A percentile compares a stretch with the other conserved stretches of the same genome.
These are phyloP conservation scores for Eriocheir sinensis DNA, from an alignment of 1,140 invertebrate genomes.

Conservation along the genomic window DNA sequence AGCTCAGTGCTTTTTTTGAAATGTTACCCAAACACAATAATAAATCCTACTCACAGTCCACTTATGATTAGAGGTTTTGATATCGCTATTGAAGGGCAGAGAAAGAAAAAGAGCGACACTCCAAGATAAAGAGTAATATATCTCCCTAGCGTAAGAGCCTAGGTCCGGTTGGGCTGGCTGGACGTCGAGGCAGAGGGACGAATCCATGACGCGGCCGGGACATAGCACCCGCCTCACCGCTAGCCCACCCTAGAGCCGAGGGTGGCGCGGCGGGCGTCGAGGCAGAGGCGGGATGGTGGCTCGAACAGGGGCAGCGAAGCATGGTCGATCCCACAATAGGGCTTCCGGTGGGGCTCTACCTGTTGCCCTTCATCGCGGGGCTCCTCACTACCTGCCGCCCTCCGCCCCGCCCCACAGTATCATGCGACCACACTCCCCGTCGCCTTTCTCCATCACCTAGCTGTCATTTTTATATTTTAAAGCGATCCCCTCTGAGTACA, in stretches of 20 bases:
- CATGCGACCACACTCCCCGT: too few relatives aligned
- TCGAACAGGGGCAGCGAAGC: conserved; percentile 83
- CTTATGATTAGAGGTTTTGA: conserved; percentile 67
- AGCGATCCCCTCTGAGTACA: neutral
- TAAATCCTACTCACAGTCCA: conserved; percentile 60
- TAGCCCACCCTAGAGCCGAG: conserved; percentile 34
- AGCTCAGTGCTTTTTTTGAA: conserved; percentile 49
- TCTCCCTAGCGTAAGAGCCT: conserved; percentile 53
- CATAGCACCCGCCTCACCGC: conserved; percentile 19
- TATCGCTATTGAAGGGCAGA: conserved; percentile 58
- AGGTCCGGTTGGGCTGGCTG: neutral
- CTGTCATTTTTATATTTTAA: neutral
- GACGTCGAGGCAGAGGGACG: conserved; percentile 10
- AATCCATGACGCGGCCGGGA: neutral
- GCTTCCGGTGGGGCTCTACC: conserved; percentile 72
- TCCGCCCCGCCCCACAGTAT: neutral
- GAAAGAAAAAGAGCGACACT: conserved; percentile 67
- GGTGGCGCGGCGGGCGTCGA: conserved; percentile 85
- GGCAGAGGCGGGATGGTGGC: conserved; percentile 84
- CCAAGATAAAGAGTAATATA: conserved; percentile 72
- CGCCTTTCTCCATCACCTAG: too few relatives aligned
- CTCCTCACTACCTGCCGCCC: conserved; percentile 30
- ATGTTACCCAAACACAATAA: conserved; percentile 68
- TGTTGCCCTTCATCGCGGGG: conserved; percentile 74
- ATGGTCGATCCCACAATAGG: conserved; percentile 80